A percentile compares a stretch with the other conserved stretches of the same genome.
These are phyloP conservation scores for Theristicus caerulescens DNA, from an alignment of 2,113 vertebrate genomes.

Conservation along the genomic window DNA sequence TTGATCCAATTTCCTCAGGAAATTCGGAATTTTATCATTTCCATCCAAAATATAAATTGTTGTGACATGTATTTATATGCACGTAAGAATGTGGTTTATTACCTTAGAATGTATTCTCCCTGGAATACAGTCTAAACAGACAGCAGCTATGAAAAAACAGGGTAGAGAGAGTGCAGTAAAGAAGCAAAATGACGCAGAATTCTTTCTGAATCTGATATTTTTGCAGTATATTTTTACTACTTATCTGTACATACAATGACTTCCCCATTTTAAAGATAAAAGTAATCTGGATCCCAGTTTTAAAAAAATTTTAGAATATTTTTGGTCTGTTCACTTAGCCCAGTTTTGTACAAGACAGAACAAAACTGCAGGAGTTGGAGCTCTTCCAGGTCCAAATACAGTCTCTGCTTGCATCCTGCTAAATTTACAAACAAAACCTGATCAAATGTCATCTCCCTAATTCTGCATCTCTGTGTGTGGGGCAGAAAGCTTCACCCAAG, in stretches of 20 bases:
- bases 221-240: background rate
- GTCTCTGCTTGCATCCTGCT: background rate
- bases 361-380: background rate
- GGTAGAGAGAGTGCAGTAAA: background rate
- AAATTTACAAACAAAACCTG: background rate
- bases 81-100: background rate
- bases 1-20: background rate
- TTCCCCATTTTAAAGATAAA: background rate
- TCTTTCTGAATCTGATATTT: background rate
- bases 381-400: background rate
- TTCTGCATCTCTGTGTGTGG: background rate
- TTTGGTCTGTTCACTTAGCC: background rate
- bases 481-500: background rate
- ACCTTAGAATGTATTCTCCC: background rate
- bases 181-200: background rate
- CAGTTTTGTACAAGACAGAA: background rate
- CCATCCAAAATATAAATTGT: background rate
- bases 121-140: background rate
- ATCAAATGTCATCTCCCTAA: background rate
- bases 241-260: background rate
- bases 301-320: background rate
- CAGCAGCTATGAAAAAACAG: background rate
- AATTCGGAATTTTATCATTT: background rate
- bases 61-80: background rate
- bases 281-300: background rate